Conservation (phyloP, 2,797 vertebrate genomes). For the Helarctos malayanus region DNA sequence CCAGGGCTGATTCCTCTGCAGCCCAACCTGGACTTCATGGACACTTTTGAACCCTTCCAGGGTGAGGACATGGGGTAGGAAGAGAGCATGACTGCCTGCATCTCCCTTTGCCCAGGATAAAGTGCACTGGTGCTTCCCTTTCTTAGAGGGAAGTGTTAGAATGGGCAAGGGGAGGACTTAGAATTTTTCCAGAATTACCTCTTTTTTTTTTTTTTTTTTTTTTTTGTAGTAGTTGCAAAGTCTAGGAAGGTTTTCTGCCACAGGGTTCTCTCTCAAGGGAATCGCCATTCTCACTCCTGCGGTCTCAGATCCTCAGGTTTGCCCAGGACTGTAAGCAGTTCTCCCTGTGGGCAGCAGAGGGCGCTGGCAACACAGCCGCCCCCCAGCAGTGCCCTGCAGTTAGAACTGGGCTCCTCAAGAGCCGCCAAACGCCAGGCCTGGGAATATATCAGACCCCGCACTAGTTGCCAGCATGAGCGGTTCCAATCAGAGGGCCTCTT, state of each 20-base stretch:
- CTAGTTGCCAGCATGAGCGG: not conserved
- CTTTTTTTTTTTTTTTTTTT: not conserved
- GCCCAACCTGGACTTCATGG: conserved; percentile 99
- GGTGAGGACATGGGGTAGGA: conserved; percentile 88
- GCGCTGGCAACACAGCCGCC: not conserved
- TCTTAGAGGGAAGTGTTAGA: not conserved
- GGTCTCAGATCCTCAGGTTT: not conserved
- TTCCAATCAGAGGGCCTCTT: not conserved
- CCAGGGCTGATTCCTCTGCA: conserved; percentile 98
- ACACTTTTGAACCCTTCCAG: conserved; percentile 98
- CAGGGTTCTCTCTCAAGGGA: not conserved
- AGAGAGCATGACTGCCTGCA: accelerated
- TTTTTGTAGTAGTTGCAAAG: not conserved
- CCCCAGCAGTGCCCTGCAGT: not conserved
- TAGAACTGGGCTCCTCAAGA: not conserved
- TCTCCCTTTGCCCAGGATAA: not conserved
- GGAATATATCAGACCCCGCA: not conserved
- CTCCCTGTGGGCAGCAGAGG: conserved; percentile 70
- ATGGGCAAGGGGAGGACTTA: not conserved
- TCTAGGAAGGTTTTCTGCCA: not conserved
- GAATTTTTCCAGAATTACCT: not conserved
- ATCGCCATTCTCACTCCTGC: not conserved
- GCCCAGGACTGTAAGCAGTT: not conserved
- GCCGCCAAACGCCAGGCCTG: not conserved
- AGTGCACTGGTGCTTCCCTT: not conserved